Percentiles rank a stretch among this genome's conserved stretches.
Conservation (phyloP, 2,888 invertebrate species). For the Diadegma fenestrale region DNA sequence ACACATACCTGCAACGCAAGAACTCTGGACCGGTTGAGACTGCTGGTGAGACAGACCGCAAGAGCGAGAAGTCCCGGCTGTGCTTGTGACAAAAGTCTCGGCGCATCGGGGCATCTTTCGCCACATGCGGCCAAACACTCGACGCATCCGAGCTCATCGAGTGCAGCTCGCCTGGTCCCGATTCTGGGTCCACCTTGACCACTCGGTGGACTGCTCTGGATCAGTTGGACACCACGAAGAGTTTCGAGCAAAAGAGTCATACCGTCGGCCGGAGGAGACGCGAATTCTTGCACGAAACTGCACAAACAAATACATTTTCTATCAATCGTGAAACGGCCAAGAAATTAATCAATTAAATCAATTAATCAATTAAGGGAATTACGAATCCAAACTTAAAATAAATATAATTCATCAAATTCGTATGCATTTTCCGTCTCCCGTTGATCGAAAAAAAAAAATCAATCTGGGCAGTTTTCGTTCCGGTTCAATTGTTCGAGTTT, state of each 20-base stretch:
- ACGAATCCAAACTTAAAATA: too few relatives aligned
- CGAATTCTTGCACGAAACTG: constrained; percentile 97
- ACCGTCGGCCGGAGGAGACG: constrained; percentile 95
- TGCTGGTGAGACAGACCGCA: constrained; percentile 95
- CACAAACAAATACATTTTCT: constrained; percentile 73
- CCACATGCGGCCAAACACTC: constrained; percentile 94
- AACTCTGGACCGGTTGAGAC: constrained; percentile 93
- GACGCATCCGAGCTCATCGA: constrained; percentile 95
- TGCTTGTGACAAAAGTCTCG: constrained; percentile 90
- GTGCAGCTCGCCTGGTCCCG: constrained; percentile 88
- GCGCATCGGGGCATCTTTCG: constrained; percentile 92
- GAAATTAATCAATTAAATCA: neutral
- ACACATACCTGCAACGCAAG: constrained; percentile 92
- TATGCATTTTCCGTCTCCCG: neutral
- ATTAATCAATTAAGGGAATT: neutral
- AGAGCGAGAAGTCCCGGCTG: constrained; percentile 94
- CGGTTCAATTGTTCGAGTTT: constrained; percentile 8
- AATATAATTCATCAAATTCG: too few relatives aligned
- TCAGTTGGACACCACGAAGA: constrained; percentile 93
- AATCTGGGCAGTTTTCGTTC: neutral
- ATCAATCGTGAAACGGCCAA: neutral
- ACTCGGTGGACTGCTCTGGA: constrained; percentile 88
- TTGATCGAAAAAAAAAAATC: neutral
- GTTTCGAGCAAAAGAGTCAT: constrained; percentile 93
- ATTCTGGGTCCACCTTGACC: constrained; percentile 80